Percentiles rank a stretch among this genome's conserved stretches.
Conservation (phyloP, 2,888 invertebrate genomes). For the Agrochola lychnidis region DNA sequence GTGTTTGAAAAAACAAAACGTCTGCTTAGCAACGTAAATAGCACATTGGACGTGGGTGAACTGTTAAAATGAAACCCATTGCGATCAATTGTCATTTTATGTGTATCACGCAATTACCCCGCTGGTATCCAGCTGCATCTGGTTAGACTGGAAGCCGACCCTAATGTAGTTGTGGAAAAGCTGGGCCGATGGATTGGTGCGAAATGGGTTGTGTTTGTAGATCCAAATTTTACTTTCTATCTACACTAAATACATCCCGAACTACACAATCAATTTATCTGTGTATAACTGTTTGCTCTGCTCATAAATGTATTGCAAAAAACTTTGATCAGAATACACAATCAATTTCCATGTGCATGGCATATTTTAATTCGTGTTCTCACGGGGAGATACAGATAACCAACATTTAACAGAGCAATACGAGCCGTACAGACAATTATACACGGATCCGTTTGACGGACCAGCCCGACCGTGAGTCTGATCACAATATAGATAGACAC, state of each 20-base stretch:
- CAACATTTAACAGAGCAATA: constrained; percentile 13
- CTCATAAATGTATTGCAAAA: neutral
- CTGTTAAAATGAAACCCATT: no score
- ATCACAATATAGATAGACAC: neutral
- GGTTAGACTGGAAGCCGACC: no score
- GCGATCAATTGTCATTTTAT: no score
- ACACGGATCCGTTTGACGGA: constrained; percentile 13
- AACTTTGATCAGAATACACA: constrained; percentile 3
- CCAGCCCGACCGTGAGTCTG: neutral
- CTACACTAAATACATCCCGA: neutral
- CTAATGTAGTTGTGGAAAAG: neutral
- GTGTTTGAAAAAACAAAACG: no score
- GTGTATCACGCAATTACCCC: no score
- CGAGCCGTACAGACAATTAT: constrained; percentile 15
- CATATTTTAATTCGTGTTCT: constrained; percentile 3
- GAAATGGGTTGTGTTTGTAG: neutral
- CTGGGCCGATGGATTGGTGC: neutral
- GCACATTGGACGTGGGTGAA: no score
- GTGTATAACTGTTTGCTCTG: neutral
- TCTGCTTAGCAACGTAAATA: no score
- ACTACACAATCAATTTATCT: neutral
- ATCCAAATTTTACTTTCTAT: neutral
- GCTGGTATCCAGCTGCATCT: no score
- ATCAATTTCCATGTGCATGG: neutral
- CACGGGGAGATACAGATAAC: no score